Evolutionary conservation across 1,140 invertebrate genomes (phyloP), one percentile per base, ranked within the genome.

Genomic region (Lucilia cuprina): DNA sequence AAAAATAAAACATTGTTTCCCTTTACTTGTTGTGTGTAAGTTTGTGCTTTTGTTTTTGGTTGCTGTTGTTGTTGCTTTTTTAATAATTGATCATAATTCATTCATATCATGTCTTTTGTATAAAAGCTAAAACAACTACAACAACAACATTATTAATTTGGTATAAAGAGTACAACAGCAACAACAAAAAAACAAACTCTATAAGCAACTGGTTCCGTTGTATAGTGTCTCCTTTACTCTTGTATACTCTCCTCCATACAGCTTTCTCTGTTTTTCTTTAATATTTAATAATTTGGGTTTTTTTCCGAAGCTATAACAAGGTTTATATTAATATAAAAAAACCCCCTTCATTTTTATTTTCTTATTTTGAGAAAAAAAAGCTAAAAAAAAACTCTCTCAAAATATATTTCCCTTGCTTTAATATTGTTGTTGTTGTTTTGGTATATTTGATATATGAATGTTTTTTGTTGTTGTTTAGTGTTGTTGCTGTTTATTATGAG

Each of bases 81-180:
- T 90, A 90, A 90, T 90, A 90, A 90, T 90, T 90, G 89, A 90
- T 90, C 89, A 90, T 90, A 90, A 90, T 90, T 90, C 89, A 90
- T 90, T 87, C 87, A 88, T 86, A 86, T 85, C 87, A 84, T 78
- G 85, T 85, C 86, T 85, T 83, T 85, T 86, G 86, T 55, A 19
- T 47, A 34, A 21, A 41, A 41, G 41, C 41, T 3, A 41, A 7
- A 2, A 41, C 41, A 41, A 41, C 41, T 3, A 10, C 41, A 7
- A 7, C 41, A 41, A 7, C 2, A 41, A 41, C 41, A 41, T 10
- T 41, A 41, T 5, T 5, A 41, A 74, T 74, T 7, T 34, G 1
- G 17, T 34, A 25, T 5, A 30, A 34, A 8, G 35, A 47, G 21
- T 13, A 34, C 82, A 41, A 17, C 41, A 35, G n/a, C n/a, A n/a